Evolutionary conservation across 2,113 vertebrate species (phyloP).

Genomic region (Abramis brama): DNA sequence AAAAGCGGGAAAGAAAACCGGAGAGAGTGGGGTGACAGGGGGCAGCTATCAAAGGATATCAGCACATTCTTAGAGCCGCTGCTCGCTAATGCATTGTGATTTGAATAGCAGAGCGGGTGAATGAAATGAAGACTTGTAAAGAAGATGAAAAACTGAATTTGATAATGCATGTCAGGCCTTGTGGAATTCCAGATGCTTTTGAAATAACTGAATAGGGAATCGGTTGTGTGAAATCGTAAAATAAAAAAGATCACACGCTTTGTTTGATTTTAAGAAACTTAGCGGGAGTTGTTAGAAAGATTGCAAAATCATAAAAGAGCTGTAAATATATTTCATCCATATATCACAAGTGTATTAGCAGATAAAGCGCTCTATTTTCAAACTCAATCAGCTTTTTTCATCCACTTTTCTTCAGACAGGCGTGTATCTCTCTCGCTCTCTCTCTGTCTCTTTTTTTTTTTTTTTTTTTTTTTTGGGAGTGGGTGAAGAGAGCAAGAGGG

Average conservation of each 20-base stretch:
- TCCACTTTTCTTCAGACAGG: constrained; percentile 19
- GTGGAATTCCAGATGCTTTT: constrained; percentile 37
- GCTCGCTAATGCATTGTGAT: constrained; percentile 52
- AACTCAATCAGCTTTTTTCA: background rate
- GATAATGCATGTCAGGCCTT: constrained; percentile 47
- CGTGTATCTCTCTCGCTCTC: background rate
- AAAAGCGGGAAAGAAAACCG: constrained; percentile 62
- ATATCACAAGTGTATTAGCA: background rate
- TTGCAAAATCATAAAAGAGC: background rate
- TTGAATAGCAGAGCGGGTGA: constrained; percentile 48
- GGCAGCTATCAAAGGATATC: constrained; percentile 71
- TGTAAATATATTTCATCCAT: background rate
- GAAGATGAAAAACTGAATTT: constrained; percentile 23
- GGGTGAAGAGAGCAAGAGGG: constrained; percentile 44
- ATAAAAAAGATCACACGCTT: background rate
- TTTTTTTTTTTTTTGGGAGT: background rate
- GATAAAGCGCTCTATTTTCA: background rate
- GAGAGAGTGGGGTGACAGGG: constrained; percentile 58
- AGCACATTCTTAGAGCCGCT: constrained; percentile 45
- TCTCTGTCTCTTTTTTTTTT: background rate
- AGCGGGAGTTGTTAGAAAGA: background rate
- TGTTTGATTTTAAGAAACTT: background rate
- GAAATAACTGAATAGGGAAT: background rate
- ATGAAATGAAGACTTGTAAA: constrained; percentile 39
- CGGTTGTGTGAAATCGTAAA: constrained; percentile 7